These are phyloP conservation scores for Onychostruthus taczanowskii DNA, from an alignment of 2,113 vertebrate genomes.

Conservation along the genomic window DNA sequence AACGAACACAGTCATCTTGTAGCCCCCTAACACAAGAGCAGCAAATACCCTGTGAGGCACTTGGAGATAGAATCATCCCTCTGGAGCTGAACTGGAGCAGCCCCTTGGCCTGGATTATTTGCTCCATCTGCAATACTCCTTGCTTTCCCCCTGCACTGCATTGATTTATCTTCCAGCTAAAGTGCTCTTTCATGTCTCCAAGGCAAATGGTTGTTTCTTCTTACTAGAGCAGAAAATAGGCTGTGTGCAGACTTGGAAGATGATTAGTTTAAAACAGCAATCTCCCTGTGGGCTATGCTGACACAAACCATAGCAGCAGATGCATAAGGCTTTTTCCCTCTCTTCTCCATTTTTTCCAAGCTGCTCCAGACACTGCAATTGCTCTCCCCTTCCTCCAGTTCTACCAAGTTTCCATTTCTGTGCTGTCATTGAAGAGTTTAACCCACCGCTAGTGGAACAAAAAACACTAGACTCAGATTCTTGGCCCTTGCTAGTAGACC, in stretches of 20 bases:
- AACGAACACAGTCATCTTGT: background rate
- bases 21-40: background rate
- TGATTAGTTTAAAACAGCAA: background rate
- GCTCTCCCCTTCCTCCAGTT: background rate
- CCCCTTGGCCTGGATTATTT: background rate
- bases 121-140: background rate
- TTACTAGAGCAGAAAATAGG: conserved; percentile 22
- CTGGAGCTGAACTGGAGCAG: background rate
- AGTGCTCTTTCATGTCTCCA: background rate
- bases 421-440: background rate
- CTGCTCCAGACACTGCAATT: background rate
- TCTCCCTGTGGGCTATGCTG: background rate
- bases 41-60: background rate
- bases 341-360: background rate
- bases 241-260: background rate
- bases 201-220: background rate
- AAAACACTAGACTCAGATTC: background rate
- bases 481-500: background rate
- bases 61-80: background rate
- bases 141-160: background rate
- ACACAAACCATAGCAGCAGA: background rate
- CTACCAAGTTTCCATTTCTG: background rate
- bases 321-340: background rate
- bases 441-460: background rate
- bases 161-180: background rate